A percentile compares a stretch with the other conserved stretches of the same genome.
Evolutionary conservation across 2,113 vertebrate species (phyloP).

Genomic region (Psittacula cyanocephala): DNA sequence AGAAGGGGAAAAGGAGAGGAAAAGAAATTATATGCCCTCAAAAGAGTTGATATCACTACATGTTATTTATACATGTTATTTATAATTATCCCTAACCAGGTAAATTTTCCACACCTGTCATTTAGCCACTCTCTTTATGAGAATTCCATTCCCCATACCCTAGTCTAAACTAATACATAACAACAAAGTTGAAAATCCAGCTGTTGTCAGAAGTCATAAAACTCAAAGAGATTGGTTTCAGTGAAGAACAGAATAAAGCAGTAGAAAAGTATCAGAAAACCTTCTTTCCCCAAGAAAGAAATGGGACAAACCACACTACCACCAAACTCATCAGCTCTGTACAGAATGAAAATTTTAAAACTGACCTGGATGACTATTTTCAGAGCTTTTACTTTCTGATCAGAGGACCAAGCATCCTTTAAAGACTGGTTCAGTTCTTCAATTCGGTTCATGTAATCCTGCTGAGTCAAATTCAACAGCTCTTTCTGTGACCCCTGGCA

Average conservation of each 20-base stretch:
- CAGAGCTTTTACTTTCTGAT: slow-evolving; percentile 98
- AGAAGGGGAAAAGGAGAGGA: background rate
- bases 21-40: background rate
- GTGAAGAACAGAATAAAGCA: background rate
- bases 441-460: slow-evolving; percentile 95
- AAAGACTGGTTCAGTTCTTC: slow-evolving; percentile 96
- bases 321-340: background rate
- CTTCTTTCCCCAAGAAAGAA: background rate
- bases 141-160: background rate
- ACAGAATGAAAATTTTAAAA: background rate
- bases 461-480: slow-evolving; percentile 94
- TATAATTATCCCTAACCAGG: background rate
- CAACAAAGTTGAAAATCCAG: background rate
- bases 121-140: background rate
- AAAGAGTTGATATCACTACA: background rate
- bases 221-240: background rate
- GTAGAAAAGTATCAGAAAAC: background rate
- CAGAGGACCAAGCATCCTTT: slow-evolving; percentile 95
- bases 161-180: background rate
- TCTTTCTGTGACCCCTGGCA: slow-evolving; percentile 93
- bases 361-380: slow-evolving; percentile 98
- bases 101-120: background rate
- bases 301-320: background rate
- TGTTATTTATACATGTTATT: background rate
- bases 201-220: background rate